Evolutionary conservation across 2,888 invertebrate genomes (phyloP), one percentile per base, ranked within the genome.

Genomic region (Ormyrus thymus): DNA sequence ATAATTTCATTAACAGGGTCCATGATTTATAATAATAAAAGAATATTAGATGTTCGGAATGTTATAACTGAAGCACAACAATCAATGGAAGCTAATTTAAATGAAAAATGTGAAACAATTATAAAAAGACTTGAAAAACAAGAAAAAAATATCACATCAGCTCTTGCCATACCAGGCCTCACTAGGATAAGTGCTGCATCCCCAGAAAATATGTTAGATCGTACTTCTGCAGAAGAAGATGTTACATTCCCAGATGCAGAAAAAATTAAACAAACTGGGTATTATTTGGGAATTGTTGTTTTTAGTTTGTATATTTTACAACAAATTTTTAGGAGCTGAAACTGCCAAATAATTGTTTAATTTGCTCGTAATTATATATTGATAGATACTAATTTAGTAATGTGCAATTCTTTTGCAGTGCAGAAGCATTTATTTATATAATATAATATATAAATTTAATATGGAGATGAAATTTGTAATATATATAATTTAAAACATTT

Each of bases 21-120:
- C 3, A 89, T 87, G 83, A 84, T 89, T 77, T 88, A 89, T 76
- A 89, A 89, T 64, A 86, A 89, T 72, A 85, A 82, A 66, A 86
- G 87, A 81, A 87, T 87, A 74, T 58, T 80, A 8, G 85, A 86
- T 64, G 84, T 89, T 13, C 82, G 85, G 75, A 83, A 83, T 71
- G 82, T 84, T 6, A 84, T 90, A 62, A 51, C 79, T 0, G 72
- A 83, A 43, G 84, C 85, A 1, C 87, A 89, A 76, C 61, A 72
- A 5, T 83, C 81, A 51, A 89, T 87, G 68, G 86, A 89, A 77
- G 68, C 10, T 7, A 78, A 79, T 4, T 84, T 89, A 13, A 81
- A 78, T 72, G 76, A 80, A 50, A 68, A 81, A 79, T 75, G 69
- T 66, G 15, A 61, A 43, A 50, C 48, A 15, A 76, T 82, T 55